Percentiles rank a stretch among this genome's conserved stretches.
These are phyloP conservation scores for Pteria penguin DNA, from an alignment of 2,888 invertebrate genomes.

Conservation along the genomic window DNA sequence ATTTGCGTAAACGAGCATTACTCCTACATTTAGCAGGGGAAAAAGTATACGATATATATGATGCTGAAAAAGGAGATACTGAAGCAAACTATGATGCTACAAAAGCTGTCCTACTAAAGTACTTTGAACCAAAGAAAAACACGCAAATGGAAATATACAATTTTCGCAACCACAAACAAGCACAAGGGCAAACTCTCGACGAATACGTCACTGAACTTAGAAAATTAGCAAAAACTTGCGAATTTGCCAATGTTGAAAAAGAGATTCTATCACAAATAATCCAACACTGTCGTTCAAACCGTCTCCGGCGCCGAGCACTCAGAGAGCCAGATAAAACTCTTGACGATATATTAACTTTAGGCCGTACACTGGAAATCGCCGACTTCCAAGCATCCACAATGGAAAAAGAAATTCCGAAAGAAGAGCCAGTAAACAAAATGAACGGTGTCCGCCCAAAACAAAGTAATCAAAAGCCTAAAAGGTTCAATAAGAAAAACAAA, in stretches of 20 bases:
- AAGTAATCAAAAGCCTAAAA: no score
- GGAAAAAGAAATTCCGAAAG: constrained; percentile 31
- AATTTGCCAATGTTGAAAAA: constrained; percentile 36
- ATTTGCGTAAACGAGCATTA: constrained; percentile 42
- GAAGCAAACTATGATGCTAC: constrained; percentile 32
- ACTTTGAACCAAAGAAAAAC: constrained; percentile 49
- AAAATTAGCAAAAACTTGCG: constrained; percentile 43
- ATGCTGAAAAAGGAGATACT: constrained; percentile 40
- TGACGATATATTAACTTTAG: constrained; percentile 31
- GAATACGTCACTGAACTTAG: constrained; percentile 53
- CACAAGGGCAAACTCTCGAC: constrained; percentile 43
- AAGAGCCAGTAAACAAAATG: no score
- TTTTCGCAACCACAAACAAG: constrained; percentile 48
- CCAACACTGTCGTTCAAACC: constrained; percentile 50
- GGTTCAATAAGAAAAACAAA: no score
- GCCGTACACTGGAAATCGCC: constrained; percentile 41
- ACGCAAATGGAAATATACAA: constrained; percentile 49
- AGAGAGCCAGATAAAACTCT: constrained; percentile 38
- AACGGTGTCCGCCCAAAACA: neutral
- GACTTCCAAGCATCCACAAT: constrained; percentile 47
- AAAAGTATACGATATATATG: constrained; percentile 45
- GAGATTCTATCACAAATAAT: constrained; percentile 50
- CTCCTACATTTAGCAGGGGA: constrained; percentile 50
- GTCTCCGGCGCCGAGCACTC: constrained; percentile 47
- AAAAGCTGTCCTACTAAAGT: constrained; percentile 32